phyloP scores from a whole-genome alignment of 2,888 invertebrate genomes.

The Scotopteryx bipunctaria region DNA sequence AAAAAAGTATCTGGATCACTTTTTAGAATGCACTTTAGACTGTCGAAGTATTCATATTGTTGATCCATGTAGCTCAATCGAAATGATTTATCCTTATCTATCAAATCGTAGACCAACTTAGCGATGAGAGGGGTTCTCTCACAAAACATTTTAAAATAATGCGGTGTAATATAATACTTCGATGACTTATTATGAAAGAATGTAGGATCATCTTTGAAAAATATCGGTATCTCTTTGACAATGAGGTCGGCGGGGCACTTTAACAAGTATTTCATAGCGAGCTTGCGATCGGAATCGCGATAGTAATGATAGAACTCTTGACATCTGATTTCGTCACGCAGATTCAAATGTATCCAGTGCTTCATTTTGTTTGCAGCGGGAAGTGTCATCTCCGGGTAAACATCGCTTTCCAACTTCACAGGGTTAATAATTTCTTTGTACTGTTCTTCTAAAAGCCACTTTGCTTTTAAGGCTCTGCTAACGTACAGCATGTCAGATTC shows the following conservation, averaged over 20 bases:
- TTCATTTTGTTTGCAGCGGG: constrained; percentile 38
- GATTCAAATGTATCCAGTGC: constrained; percentile 36
- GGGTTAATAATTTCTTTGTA: constrained; percentile 36
- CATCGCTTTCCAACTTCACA: constrained; percentile 29
- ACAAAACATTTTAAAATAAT: constrained; percentile 53
- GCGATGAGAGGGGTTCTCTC: constrained; percentile 52
- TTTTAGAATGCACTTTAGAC: not conserved
- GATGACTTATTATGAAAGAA: constrained; percentile 56
- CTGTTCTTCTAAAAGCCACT: constrained; percentile 35
- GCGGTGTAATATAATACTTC: constrained; percentile 47
- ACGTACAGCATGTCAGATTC: constrained; percentile 40
- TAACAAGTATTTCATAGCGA: constrained; percentile 6
- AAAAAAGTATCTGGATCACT: not conserved
- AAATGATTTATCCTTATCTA: constrained; percentile 37
- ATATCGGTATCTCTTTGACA: not conserved
- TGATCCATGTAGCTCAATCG: constrained; percentile 6
- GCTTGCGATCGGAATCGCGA: constrained; percentile 36
- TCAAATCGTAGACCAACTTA: constrained; percentile 51
- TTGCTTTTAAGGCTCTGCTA: constrained; percentile 37
- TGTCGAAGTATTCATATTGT: constrained; percentile 2
- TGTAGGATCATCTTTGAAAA: constrained; percentile 24
- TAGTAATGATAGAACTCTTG: constrained; percentile 59
- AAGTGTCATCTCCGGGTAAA: constrained; percentile 39
- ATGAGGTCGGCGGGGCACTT: constrained; percentile 3
- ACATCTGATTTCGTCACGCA: constrained; percentile 46